These are phyloP conservation scores for Apostichopus leukothele DNA, from an alignment of 53 echinoderm and acorn worm species.

Conservation along the genomic window DNA sequence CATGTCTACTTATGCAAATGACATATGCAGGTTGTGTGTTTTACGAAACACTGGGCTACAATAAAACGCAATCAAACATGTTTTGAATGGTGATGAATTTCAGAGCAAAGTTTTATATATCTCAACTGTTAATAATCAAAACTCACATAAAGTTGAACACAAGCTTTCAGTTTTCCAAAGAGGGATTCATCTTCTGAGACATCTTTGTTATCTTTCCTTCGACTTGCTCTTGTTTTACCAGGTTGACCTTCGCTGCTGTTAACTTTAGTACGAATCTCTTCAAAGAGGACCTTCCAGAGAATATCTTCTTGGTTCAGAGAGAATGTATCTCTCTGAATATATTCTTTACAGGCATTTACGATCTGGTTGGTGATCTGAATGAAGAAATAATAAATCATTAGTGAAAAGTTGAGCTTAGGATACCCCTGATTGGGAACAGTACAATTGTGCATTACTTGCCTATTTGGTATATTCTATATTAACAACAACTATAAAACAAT, in stretches of 20 bases:
- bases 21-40: no score
- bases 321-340: slow-evolving; percentile 75
- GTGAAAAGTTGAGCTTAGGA: no score
- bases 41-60: no score
- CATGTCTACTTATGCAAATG: no score
- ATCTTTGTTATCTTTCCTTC: slow-evolving; percentile 62
- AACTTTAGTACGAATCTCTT: slow-evolving; percentile 77
- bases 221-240: slow-evolving; percentile 61
- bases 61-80: no score
- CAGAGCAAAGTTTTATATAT: no score
- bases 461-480: no score
- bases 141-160: slow-evolving; percentile 90
- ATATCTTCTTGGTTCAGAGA: slow-evolving; percentile 71
- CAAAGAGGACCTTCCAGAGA: slow-evolving; percentile 90
- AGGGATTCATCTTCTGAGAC: slow-evolving; percentile 70
- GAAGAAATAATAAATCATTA: not conserved
- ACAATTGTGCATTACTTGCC: no score
- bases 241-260: slow-evolving; percentile 60
- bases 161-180: slow-evolving; percentile 87
- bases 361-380: slow-evolving; percentile 93
- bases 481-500: no score
- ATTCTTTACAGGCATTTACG: slow-evolving; percentile 96
- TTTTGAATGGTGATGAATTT: no score
- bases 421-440: no score
- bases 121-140: not conserved